Evolutionary conservation across 1,140 invertebrate species (phyloP).

Genomic region (Leucophenga varia): DNA sequence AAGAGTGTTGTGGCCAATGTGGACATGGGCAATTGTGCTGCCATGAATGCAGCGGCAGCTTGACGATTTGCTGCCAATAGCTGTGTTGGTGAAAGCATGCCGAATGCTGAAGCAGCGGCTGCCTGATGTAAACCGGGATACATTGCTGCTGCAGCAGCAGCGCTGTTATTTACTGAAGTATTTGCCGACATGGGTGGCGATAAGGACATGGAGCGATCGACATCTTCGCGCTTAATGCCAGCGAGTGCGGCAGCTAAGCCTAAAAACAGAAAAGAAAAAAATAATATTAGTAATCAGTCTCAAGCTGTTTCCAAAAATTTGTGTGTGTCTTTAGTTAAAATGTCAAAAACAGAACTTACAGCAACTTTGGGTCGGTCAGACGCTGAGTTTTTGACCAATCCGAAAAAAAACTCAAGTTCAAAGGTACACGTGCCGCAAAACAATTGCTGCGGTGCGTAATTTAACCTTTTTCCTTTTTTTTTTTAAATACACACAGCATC

Average conservation of each 20-base stretch:
- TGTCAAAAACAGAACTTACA: conserved; percentile 19
- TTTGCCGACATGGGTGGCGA: conserved; percentile 53
- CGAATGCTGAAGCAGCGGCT: conserved; percentile 56
- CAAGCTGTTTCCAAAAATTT: no score
- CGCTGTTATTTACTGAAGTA: conserved; percentile 37
- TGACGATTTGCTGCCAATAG: conserved; percentile 61
- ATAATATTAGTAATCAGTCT: conserved; percentile 14
- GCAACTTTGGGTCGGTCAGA: no score
- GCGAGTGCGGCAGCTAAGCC: conserved; percentile 57
- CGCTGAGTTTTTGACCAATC: not conserved
- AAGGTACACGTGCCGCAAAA: conserved; percentile 2
- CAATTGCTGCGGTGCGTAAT: not conserved
- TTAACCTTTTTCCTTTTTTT: no score
- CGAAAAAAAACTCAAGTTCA: conserved; percentile 7
- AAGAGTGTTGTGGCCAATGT: conserved; percentile 54
- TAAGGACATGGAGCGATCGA: conserved; percentile 50
- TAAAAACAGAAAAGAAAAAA: conserved; percentile 35
- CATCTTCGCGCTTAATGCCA: conserved; percentile 54
- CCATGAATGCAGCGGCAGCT: conserved; percentile 57
- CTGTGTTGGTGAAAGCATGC: conserved; percentile 60
- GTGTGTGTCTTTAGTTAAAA: conserved; percentile 16
- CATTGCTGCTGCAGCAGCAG: conserved; percentile 32
- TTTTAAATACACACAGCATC: conserved; percentile 7
- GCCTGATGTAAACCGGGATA: conserved; percentile 56
- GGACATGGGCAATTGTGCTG: conserved; percentile 46